Evolutionary conservation across 1,140 invertebrate species (phyloP), one percentile per base, ranked within the genome.

Genomic region (Musca domestica): DNA sequence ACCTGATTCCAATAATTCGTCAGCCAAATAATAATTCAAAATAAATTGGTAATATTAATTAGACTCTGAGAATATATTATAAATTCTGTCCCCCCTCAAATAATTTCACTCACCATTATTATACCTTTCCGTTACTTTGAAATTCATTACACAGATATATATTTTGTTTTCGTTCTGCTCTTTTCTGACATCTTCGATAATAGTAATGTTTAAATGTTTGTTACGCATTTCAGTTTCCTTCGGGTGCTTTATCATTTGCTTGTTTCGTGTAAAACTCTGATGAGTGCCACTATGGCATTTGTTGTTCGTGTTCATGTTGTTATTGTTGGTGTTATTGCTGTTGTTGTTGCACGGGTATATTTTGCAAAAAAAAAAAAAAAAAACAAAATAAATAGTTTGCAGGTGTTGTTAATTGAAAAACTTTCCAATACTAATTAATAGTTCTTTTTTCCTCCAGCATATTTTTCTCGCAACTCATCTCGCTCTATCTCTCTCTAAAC

Each of bases 361-460:
- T 30, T 30, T 30, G 27, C 27, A 30, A 30, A 9, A 30, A 65
- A 65, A 65, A 48, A 48, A 48, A 74, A n/a, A n/a, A n/a, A n/a
- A n/a, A n/a, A n/a, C n/a, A 71, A 75, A 74, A 78, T 78, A 78
- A 78, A 78, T 78, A 78, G 76, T 78, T 78, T 78, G 76, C 76
- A 78, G 76, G 76, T 78, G 76, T 76, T 78, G 76, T 78, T 78
- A 78, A 78, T 78, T 78, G 76, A 78, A 78, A 78, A 78, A 78
- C 76, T 78, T 78, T 74, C 71, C 75, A 76, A 78, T 76, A 78
- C 76, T 78, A 78, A 78, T 78, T 78, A 78, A 78, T 78, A 78
- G 76, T 78, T 78, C 76, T 77, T 52, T 52, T 58, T 49, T 49
- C 47, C 12, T 6, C 27, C 27, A 30, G 27, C 27, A 30, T 30